Evolutionary conservation across 2,888 invertebrate genomes (phyloP).

Genomic region (Euspilapteryx auroguttella): DNA sequence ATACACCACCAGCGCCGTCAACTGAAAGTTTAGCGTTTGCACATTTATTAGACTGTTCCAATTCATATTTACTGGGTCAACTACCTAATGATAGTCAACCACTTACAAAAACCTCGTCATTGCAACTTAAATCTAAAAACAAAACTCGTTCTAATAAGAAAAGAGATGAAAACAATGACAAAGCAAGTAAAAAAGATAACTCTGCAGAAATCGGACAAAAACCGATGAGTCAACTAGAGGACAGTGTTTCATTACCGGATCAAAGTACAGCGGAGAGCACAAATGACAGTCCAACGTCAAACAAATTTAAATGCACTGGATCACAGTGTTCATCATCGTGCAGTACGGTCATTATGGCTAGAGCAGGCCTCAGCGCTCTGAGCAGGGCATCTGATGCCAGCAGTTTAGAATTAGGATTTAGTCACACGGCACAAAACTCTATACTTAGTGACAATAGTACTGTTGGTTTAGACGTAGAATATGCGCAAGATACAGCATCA

Average conservation of each 20-base stretch:
- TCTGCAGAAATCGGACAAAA: slow-evolving; percentile 17
- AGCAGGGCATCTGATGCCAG: slow-evolving; percentile 77
- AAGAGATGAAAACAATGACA: slow-evolving; percentile 15
- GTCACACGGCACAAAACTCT: slow-evolving; percentile 86
- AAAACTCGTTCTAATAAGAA: slow-evolving; percentile 16
- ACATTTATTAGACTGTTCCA: slow-evolving; percentile 70
- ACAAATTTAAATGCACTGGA: slow-evolving; percentile 67
- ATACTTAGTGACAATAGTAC: slow-evolving; percentile 72
- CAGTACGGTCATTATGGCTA: slow-evolving; percentile 79
- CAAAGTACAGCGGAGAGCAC: slow-evolving; percentile 46
- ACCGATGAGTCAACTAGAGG: slow-evolving; percentile 24
- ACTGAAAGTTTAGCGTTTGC: slow-evolving; percentile 83
- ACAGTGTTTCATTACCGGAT: slow-evolving; percentile 34
- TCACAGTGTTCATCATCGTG: slow-evolving; percentile 87
- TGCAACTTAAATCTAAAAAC: slow-evolving; percentile 16
- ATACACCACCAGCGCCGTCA: slow-evolving; percentile 81
- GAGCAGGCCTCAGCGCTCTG: slow-evolving; percentile 47
- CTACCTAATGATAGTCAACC: slow-evolving; percentile 27
- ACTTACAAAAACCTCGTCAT: slow-evolving; percentile 32
- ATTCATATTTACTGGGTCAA: slow-evolving; percentile 37
- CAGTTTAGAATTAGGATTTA: slow-evolving; percentile 81
- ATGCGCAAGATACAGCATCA: slow-evolving; percentile 58
- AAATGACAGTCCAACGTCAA: slow-evolving; percentile 60
- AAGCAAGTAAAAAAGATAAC: slow-evolving; percentile 17
- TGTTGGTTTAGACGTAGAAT: slow-evolving; percentile 68